A percentile compares a stretch with the other conserved stretches of the same genome.
These are phyloP conservation scores for Drosophila miranda DNA, from an alignment of 1,140 invertebrate species.

Conservation along the genomic window DNA sequence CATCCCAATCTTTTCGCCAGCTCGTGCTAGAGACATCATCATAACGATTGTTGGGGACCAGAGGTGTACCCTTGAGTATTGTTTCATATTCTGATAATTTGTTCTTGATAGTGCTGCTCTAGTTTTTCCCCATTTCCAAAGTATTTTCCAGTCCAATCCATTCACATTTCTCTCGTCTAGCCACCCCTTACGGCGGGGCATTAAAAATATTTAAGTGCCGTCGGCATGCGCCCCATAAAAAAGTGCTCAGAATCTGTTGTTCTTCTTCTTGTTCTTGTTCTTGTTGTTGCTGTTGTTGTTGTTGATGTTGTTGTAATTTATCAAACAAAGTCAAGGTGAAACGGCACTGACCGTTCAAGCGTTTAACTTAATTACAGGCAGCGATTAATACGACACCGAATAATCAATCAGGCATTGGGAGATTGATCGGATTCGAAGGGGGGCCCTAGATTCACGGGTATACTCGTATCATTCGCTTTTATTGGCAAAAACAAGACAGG, in stretches of 20 bases:
- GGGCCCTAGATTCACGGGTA: slow-evolving; percentile 20
- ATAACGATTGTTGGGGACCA: slow-evolving; percentile 11
- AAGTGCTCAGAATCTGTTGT: slow-evolving; percentile 18
- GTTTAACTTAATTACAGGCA: slow-evolving; percentile 52
- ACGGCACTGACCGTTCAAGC: slow-evolving; percentile 20
- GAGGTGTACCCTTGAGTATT: not conserved
- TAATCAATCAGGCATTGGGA: slow-evolving; percentile 46
- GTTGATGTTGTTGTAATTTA: not conserved
- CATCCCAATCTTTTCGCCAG: slow-evolving; percentile 10
- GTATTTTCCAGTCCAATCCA: slow-evolving; percentile 15
- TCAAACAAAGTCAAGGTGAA: slow-evolving; percentile 53
- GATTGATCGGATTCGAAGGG: slow-evolving; percentile 18
- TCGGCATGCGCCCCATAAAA: slow-evolving; percentile 57
- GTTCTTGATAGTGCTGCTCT: too few species aligned
- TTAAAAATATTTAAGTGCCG: slow-evolving; percentile 71
- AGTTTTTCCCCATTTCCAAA: not conserved
- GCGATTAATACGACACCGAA: slow-evolving; percentile 30
- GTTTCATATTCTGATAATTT: too few species aligned
- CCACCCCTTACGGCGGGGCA: slow-evolving; percentile 23
- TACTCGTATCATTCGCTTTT: slow-evolving; percentile 16
- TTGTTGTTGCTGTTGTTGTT: too few species aligned
- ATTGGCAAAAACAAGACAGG: slow-evolving; percentile 3
- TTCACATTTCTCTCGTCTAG: slow-evolving; percentile 35
- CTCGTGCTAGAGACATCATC: slow-evolving; percentile 16
- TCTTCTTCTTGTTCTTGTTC: too few species aligned